Percentiles rank a stretch among this genome's conserved stretches.
These are phyloP conservation scores for Cassiopea xamachana DNA, from an alignment of 30 jellyfish, hydroid and myxozoan genomes.

Conservation along the genomic window DNA sequence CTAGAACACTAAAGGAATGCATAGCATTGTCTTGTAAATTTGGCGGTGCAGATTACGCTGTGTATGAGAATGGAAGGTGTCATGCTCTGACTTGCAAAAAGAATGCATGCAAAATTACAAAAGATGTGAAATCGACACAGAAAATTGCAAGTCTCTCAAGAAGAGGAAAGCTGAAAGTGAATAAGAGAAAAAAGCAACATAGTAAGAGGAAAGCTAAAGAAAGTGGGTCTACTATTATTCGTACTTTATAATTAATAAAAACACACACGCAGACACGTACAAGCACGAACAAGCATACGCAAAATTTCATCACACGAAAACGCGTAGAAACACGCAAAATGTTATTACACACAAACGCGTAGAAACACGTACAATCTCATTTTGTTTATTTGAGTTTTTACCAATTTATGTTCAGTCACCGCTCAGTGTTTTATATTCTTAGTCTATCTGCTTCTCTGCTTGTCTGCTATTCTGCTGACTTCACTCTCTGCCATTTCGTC, in stretches of 20 bases:
- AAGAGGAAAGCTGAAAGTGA: neutral
- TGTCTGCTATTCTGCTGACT: too few relatives aligned
- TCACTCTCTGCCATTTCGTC: too few relatives aligned
- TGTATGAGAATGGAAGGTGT: slow-evolving; percentile 54
- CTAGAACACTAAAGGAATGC: slow-evolving; percentile 42
- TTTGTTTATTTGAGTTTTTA: too few relatives aligned
- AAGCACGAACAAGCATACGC: too few relatives aligned
- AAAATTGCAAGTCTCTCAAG: slow-evolving; percentile 49
- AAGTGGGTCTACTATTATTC: neutral
- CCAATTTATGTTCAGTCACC: too few relatives aligned
- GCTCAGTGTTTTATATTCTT: too few relatives aligned
- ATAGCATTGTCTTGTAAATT: slow-evolving; percentile 50
- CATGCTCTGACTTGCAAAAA: slow-evolving; percentile 65
- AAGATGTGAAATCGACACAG: slow-evolving; percentile 63
- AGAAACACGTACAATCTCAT: too few relatives aligned
- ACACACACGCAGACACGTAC: too few relatives aligned
- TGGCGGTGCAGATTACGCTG: slow-evolving; percentile 60
- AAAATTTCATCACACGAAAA: too few relatives aligned
- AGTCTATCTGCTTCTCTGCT: too few relatives aligned
- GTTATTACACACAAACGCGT: too few relatives aligned
- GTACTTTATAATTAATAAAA: neutral
- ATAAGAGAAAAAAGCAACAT: neutral
- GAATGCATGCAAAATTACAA: slow-evolving; percentile 59
- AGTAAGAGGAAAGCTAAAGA: slow-evolving; percentile 18
- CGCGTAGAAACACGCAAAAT: too few relatives aligned